Evolutionary conservation across 2,113 vertebrate genomes (phyloP), one percentile per base, ranked within the genome.

Genomic region (Ramphastos sulfuratus): DNA sequence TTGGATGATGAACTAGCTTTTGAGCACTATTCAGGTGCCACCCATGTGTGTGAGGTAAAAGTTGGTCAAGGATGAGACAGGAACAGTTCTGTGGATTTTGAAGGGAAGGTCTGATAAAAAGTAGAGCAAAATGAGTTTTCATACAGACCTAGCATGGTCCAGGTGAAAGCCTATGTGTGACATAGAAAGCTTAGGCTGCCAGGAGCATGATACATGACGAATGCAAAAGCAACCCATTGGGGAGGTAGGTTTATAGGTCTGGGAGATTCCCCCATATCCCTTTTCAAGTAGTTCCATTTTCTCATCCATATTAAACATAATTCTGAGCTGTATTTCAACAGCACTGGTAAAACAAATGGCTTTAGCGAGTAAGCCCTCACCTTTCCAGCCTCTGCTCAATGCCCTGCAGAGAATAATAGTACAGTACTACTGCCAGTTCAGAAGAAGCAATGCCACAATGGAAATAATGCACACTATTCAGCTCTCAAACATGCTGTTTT

Each of bases 241-340:
- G 59, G 79, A 92, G 77, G 58, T 48, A 87, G 83, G 70, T 94
- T 95, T 94, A 89, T 44, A 91, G 74, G 74, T 76, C 73, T 82
- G 66, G 48, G 91, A 91, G 74, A 71, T 83, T 83, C 35, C 76
- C 92, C 85, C 94, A 89, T 93, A 87, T 96, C 94, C 76, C 76
- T 95, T 90, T 95, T 95, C 91, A 96, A 97, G 92, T 93, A 84
- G 61, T 90, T 96, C 82, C 91, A 96, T 94, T 80, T 96, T 96
- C 91, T 97, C 93, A 95, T 96, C 97, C 88, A 91, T 95, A 94
- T 94, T 94, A 96, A 97, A 97, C 48, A 81, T 89, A 86, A 93
- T 92, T 96, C 79, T 85, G 89, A 96, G 71, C 83, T 94, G 30
- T 80, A 71, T 80, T 96, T 87, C 71, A 93, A 87, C 74, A 94